Evolutionary conservation across 2,113 vertebrate species (phyloP).

Genomic region (Syrmaticus mikado): DNA sequence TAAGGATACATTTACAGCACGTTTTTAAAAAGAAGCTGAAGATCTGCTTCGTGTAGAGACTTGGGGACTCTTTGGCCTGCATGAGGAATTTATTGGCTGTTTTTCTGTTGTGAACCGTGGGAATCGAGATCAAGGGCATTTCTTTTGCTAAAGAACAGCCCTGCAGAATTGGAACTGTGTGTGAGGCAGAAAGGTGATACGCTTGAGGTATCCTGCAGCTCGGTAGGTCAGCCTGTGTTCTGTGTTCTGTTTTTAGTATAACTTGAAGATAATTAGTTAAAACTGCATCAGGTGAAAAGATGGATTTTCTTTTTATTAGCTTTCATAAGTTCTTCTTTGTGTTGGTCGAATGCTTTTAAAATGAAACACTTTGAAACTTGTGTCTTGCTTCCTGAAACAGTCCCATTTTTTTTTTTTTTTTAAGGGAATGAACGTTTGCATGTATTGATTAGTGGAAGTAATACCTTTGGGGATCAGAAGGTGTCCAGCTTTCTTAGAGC

Average conservation of each 20-base stretch:
- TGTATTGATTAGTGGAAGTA: not conserved
- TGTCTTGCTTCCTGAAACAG: not conserved
- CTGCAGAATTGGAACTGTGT: not conserved
- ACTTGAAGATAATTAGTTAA: not conserved
- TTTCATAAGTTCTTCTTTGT: not conserved
- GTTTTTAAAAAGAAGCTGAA: constrained; percentile 50
- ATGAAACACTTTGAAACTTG: not conserved
- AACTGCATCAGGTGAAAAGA: not conserved
- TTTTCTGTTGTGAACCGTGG: not conserved
- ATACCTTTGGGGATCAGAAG: not conserved
- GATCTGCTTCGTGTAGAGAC: constrained; percentile 12
- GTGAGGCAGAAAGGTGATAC: not conserved
- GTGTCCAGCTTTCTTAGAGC: not conserved
- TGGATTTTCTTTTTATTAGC: not conserved
- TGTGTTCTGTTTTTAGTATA: not conserved
- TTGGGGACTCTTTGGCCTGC: not conserved
- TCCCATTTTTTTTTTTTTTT: not conserved
- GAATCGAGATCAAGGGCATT: not conserved
- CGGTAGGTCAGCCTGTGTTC: not conserved
- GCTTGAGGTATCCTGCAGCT: not conserved
- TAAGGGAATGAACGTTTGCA: not conserved
- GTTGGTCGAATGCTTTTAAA: not conserved
- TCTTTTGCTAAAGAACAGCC: not conserved
- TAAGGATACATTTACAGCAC: constrained; percentile 76
- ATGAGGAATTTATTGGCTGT: not conserved